A percentile compares a stretch with the other conserved stretches of the same genome.
phyloP scores from a whole-genome alignment of 2,113 vertebrate species.

The Trichomycterus rosablanca region DNA sequence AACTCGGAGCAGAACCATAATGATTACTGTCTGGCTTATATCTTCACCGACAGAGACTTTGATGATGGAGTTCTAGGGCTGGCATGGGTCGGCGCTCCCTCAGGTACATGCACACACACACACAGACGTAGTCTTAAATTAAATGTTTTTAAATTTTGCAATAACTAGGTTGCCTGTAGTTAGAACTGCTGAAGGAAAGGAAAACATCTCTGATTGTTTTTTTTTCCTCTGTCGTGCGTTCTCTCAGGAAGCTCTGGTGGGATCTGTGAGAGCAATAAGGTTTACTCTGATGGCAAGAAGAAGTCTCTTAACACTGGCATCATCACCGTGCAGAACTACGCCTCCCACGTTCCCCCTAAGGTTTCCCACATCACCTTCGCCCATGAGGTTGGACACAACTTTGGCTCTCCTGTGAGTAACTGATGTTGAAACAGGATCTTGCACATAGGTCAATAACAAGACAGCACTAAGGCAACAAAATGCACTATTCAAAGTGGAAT shows the following conservation, averaged over 20 bases:
- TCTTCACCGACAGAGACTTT: constrained; percentile 97
- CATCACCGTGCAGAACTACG: constrained; percentile 97
- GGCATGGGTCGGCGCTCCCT: constrained; percentile 96
- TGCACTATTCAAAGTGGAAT: no score
- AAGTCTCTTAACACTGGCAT: constrained; percentile 98
- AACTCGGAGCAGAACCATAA: constrained; percentile 98
- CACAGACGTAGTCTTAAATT: neutral
- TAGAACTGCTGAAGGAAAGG: neutral
- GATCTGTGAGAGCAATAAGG: constrained; percentile 91
- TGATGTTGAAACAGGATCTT: neutral
- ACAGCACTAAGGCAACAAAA: no score
- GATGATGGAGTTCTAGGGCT: constrained; percentile 94
- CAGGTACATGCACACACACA: constrained; percentile 71
- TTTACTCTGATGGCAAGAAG: constrained; percentile 89
- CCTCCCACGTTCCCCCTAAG: constrained; percentile 94
- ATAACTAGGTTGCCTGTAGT: neutral
- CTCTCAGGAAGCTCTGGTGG: constrained; percentile 89
- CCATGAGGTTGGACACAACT: constrained; percentile 97
- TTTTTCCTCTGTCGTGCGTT: neutral
- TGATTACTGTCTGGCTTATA: constrained; percentile 96
- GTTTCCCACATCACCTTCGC: constrained; percentile 98
- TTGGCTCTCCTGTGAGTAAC: constrained; percentile 92
- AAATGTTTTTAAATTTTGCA: neutral
- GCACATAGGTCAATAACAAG: no score
- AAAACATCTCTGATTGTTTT: neutral